A percentile compares a stretch with the other conserved stretches of the same genome.
These are phyloP conservation scores for Syngnathus acus DNA, from an alignment of 2,797 vertebrate species.

Conservation along the genomic window DNA sequence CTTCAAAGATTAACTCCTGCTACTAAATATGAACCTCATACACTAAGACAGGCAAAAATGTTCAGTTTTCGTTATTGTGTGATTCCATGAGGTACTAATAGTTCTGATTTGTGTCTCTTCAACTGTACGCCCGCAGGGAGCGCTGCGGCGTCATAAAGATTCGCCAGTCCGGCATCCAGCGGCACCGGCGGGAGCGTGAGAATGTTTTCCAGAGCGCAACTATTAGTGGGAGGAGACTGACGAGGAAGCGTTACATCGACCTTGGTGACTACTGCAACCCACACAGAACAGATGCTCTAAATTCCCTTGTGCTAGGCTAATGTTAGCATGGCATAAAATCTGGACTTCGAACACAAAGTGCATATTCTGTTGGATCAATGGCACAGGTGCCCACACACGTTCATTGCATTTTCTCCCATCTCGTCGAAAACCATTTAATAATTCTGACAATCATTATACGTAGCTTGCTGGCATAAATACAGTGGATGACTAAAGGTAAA, in stretches of 20 bases:
- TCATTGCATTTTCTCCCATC: too few species aligned
- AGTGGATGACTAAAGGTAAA: too few species aligned
- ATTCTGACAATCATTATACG: neutral
- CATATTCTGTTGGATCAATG: neutral
- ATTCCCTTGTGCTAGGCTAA: neutral
- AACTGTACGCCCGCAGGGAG: constrained; percentile 33
- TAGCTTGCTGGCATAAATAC: too few species aligned
- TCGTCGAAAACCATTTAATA: neutral
- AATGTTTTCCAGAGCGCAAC: constrained; percentile 52
- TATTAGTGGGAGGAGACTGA: constrained; percentile 71
- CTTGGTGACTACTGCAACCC: constrained; percentile 68
- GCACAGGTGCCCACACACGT: too few species aligned
- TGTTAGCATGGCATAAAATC: neutral
- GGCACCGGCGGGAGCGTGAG: constrained; percentile 75
- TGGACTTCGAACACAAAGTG: neutral
- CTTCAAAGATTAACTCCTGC: too few species aligned
- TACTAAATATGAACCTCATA: too few species aligned
- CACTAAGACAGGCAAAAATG: too few species aligned
- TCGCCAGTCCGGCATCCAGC: constrained; percentile 71
- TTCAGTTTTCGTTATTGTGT: too few species aligned
- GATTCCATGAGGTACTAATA: neutral
- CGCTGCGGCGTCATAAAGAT: constrained; percentile 87
- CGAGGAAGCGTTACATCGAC: constrained; percentile 88
- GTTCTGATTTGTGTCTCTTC: neutral
- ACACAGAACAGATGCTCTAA: neutral